Conservation (phyloP, 2,888 invertebrate species). For the Onchidella celtica region DNA sequence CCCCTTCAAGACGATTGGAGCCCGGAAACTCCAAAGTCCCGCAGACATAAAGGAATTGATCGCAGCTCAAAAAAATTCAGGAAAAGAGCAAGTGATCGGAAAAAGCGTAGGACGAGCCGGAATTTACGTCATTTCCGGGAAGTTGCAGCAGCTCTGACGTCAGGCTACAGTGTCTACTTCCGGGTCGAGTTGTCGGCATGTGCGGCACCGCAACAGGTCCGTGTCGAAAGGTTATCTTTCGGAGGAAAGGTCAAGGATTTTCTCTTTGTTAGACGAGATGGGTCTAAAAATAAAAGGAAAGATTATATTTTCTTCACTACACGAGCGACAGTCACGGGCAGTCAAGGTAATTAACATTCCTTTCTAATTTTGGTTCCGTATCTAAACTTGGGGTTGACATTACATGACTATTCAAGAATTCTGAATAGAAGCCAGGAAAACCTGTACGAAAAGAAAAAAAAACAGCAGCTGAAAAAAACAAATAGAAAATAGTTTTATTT, state of each 20-base stretch:
- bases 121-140: constrained; percentile 18
- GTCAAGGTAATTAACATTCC: constrained; percentile 32
- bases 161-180: constrained; percentile 54
- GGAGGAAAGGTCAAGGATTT: constrained; percentile 48
- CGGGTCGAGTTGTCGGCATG: constrained; percentile 54
- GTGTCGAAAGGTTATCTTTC: constrained; percentile 52
- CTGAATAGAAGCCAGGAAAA: background rate
- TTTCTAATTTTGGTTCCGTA: too few relatives aligned
- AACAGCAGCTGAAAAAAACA: too few relatives aligned
- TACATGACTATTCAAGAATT: background rate
- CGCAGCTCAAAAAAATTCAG: background rate
- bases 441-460: too few relatives aligned
- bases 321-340: constrained; percentile 13
- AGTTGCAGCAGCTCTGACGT: constrained; percentile 50
- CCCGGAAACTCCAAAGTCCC: background rate
- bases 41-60: background rate
- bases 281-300: constrained; percentile 1
- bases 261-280: constrained; percentile 23
- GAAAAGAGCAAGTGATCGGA: background rate
- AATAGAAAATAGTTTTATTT: too few relatives aligned
- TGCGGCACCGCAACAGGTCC: constrained; percentile 45
- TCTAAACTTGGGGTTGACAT: too few relatives aligned
- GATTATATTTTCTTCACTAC: constrained; percentile 30
- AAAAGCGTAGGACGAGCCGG: background rate
- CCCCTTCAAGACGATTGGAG: too few relatives aligned